Base-by-base conservation (phyloP, 2,888 invertebrate species). In the Polietes domitor region DNA sequence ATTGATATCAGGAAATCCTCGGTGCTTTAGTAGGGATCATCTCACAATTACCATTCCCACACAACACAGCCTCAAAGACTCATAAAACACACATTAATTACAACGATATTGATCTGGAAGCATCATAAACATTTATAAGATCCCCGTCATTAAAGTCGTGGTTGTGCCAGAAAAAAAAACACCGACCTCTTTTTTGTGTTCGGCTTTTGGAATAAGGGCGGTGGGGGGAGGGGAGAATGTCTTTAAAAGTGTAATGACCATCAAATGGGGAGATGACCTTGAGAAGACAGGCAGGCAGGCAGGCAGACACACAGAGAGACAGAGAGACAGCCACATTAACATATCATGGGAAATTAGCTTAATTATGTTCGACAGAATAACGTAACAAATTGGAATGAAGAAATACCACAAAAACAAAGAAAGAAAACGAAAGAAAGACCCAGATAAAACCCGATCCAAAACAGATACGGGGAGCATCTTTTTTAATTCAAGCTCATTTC, bases 341-440 rank as follows among this genome's bases (percentile, higher is more conserved):
- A 61, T 61, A 61, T 61, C 61, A 58, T 61, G 61, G 24, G 43
- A 68, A 68, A 68, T 41, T 43, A 68, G 19, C 68, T 68, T 68
- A 68, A 68, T 68, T 68, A 43, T 43, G 21, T 68, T 68, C 43
- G 12, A n/a, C n/a, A n/a, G n/a, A 24, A 68, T 68, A 68, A 68
- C 68, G 43, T 68, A 68, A 68, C 68, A 68, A 68, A 68, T 43
- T 68, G 68, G 17, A n/a, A 41, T 65, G 37, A 37, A 37, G 68
- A 24, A 68, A 68, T 68, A 68, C 41, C 6, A 58, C 24, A 2
- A 50, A 55, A 58, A 58, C 15, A 26, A 26, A 55, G 58, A 26
- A 19, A 58, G 15, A 47, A 47, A 47, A 15, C 47, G 21, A 68
- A 63, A 41, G 65, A 6, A 17, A 65, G 10, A 32, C 28, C 55